Conservation (phyloP, 2,113 vertebrate genomes). For the Paedocypris sp. region DNA sequence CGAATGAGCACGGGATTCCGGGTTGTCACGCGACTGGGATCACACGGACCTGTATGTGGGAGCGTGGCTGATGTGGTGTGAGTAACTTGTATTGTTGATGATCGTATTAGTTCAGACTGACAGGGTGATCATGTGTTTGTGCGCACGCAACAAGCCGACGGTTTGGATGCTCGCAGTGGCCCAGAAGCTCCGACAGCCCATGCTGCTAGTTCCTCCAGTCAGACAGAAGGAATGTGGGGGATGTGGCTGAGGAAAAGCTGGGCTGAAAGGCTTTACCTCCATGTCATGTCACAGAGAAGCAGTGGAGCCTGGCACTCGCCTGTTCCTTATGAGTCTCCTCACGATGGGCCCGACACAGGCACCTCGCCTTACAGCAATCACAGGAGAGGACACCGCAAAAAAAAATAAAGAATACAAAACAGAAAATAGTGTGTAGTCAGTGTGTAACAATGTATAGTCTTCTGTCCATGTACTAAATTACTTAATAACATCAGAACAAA, state of each 20-base stretch:
- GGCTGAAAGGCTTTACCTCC: neutral
- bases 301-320: conserved; percentile 19
- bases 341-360: neutral
- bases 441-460: too few relatives aligned
- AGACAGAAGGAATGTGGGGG: conserved; percentile 12
- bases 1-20: neutral
- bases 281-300: conserved; percentile 19
- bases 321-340: conserved; percentile 22
- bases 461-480: too few relatives aligned
- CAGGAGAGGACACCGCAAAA: too few relatives aligned
- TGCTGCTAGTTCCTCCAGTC: neutral
- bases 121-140: conserved; percentile 12
- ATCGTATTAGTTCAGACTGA: neutral
- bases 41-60: neutral
- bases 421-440: too few relatives aligned
- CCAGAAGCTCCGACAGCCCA: neutral
- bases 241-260: conserved; percentile 17
- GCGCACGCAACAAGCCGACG: neutral
- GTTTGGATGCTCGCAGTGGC: conserved; percentile 4
- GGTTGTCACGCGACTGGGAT: neutral
- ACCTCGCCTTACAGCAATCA: too few relatives aligned
- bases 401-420: too few relatives aligned
- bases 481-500: too few relatives aligned
- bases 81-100: conserved; percentile 4
- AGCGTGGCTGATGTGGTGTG: neutral